Base-by-base conservation (phyloP, 2,113 vertebrate genomes). In the Mobula hypostoma region DNA sequence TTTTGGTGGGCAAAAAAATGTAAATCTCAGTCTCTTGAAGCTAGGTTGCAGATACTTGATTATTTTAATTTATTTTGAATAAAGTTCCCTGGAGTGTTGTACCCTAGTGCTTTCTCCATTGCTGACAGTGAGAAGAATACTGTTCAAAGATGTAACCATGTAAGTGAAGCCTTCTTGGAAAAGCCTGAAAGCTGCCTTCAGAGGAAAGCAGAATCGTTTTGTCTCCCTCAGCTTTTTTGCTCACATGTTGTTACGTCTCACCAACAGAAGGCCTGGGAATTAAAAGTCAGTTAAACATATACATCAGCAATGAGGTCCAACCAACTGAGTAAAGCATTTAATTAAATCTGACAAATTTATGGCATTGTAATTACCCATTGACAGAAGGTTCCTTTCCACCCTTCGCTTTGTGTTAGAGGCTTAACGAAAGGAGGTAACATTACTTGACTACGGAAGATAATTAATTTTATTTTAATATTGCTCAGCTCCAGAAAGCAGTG, bases 281-380 rank as follows among this genome's bases (percentile, higher is more conserved):
- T 90, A 68, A 29, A 90, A 66, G 85, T 68, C 85, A 90, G 66
- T 90, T 90, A 90, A 90, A 90, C 85, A 66, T 90, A 90, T 90
- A 90, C 61, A 90, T 68, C 85, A 68, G 29, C 61, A 66, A 90
- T 29, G 32, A 90, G 29, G 85, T 27, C 85, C 85, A 66, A 66
- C n/a, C 61, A 90, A 90, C 58, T 90, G 85, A 90, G 29, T 68
- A 90, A 90, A n/a, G 61, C 61, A 66, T 66, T 68, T 90, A 90
- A 90, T 90, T 66, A 90, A 68, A 32, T 68, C 61, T 90, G 85
- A 90, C 85, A 68, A 90, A 90, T 66, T 90, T 32, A 32, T 90
- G 61, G 85, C 61, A 90, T 36, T 68, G 61, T 68, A 90, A 90
- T 90, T 90, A 90, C n/a, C n/a, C 61, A 17, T 61, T 68, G 61